phyloP scores from a whole-genome alignment of 2,888 invertebrate genomes.

The Tholera decimalis region DNA sequence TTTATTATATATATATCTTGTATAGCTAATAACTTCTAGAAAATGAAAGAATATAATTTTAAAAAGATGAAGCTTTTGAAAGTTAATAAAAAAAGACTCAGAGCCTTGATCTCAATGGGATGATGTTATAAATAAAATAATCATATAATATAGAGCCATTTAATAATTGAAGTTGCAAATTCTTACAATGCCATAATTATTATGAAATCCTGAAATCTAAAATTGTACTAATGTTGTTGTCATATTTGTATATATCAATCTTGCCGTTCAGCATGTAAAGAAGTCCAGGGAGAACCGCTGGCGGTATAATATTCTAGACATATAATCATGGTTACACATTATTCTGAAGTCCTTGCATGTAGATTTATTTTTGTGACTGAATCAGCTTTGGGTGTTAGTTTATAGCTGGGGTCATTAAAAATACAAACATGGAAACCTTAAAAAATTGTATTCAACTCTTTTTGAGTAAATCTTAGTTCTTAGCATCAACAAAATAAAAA shows the following conservation, averaged over 20 bases:
- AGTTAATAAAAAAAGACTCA: slow-evolving; percentile 76
- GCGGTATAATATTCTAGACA: slow-evolving; percentile 77
- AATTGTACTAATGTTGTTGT: slow-evolving; percentile 58
- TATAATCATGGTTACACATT: slow-evolving; percentile 72
- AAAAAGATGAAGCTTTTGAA: slow-evolving; percentile 80
- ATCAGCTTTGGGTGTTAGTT: slow-evolving; percentile 74
- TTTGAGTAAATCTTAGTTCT: slow-evolving; percentile 71
- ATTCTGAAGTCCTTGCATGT: slow-evolving; percentile 72
- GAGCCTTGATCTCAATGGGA: slow-evolving; percentile 87
- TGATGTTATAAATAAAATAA: slow-evolving; percentile 78
- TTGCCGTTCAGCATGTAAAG: slow-evolving; percentile 44
- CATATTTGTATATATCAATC: slow-evolving; percentile 62
- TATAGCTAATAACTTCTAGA: slow-evolving; percentile 86
- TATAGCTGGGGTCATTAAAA: slow-evolving; percentile 54
- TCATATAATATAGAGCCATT: slow-evolving; percentile 71
- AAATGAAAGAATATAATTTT: slow-evolving; percentile 78
- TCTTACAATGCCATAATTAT: slow-evolving; percentile 72
- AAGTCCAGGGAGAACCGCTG: slow-evolving; percentile 75
- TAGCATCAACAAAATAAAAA: slow-evolving; percentile 74
- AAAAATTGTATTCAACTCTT: slow-evolving; percentile 53
- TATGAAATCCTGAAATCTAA: slow-evolving; percentile 68
- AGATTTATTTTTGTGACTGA: slow-evolving; percentile 70
- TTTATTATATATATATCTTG: slow-evolving; percentile 84
- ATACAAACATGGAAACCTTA: slow-evolving; percentile 47
- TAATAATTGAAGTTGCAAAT: slow-evolving; percentile 75